These are phyloP conservation scores for Zaprionus lineosus DNA, from an alignment of 2,888 invertebrate genomes.

Conservation along the genomic window DNA sequence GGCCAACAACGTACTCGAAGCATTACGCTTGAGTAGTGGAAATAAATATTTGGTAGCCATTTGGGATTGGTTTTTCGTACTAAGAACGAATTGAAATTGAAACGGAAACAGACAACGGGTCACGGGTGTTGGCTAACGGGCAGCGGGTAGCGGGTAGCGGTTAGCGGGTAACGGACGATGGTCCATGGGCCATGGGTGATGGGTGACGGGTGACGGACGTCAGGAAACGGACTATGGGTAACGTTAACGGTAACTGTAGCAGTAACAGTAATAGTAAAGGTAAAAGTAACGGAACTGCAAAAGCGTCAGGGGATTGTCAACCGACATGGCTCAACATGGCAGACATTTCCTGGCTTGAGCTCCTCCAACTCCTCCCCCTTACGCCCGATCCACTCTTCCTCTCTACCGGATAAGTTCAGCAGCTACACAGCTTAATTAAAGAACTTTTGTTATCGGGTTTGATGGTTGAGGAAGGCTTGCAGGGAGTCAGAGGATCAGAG, in stretches of 20 bases:
- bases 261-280: conserved; percentile 10
- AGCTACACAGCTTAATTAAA: conserved; percentile 69
- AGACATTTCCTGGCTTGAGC: conserved; percentile 24
- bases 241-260: conserved; percentile 2
- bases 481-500: background rate
- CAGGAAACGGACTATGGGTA: too few relatives aligned
- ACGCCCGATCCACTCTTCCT: background rate
- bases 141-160: conserved; percentile 13
- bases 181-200: background rate
- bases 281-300: conserved; percentile 35
- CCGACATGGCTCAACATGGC: conserved; percentile 50
- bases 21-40: conserved; percentile 72
- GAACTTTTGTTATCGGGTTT: conserved; percentile 54
- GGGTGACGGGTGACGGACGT: conserved; percentile 1
- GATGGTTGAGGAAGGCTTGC: background rate
- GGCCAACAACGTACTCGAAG: conserved; percentile 37
- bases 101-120: conserved; percentile 40
- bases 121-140: background rate
- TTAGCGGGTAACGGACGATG: conserved; percentile 29
- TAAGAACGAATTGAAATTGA: conserved; percentile 69
- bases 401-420: conserved; percentile 30
- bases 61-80: conserved; percentile 62
- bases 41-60: conserved; percentile 77
- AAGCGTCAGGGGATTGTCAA: conserved; percentile 66
- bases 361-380: background rate